Evolutionary conservation across 2,888 invertebrate genomes (phyloP).

Genomic region (Rambutsinella grinnellia): DNA sequence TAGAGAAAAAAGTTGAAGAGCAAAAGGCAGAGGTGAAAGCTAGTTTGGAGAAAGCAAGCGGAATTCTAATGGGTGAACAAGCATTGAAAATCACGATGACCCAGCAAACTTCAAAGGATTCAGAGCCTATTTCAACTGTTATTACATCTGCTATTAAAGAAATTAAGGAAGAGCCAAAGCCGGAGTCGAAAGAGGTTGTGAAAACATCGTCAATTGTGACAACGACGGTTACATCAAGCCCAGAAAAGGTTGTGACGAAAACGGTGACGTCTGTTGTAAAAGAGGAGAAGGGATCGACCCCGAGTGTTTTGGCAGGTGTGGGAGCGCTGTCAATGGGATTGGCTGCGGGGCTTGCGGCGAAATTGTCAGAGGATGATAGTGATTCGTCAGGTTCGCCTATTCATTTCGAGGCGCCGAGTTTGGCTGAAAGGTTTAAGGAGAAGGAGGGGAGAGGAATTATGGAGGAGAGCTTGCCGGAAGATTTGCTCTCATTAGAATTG

Average conservation of each 20-base stretch:
- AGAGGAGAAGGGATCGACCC: slow-evolving; percentile 1
- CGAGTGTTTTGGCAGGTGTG: slow-evolving; percentile 10
- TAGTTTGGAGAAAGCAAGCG: slow-evolving; percentile 24
- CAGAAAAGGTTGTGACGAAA: not conserved
- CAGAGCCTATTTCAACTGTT: not conserved
- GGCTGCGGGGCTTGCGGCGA: slow-evolving; percentile 36
- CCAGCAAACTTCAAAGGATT: slow-evolving; percentile 1
- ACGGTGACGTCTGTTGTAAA: not conserved
- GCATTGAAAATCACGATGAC: slow-evolving; percentile 11
- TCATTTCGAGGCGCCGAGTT: slow-evolving; percentile 10
- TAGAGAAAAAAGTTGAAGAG: slow-evolving; percentile 15
- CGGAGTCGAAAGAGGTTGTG: not conserved
- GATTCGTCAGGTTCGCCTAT: slow-evolving; percentile 13
- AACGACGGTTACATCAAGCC: not conserved
- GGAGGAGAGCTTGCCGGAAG: slow-evolving; percentile 59
- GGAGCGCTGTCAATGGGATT: slow-evolving; percentile 41
- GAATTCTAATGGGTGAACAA: slow-evolving; percentile 10
- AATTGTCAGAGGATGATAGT: slow-evolving; percentile 5
- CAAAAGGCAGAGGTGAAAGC: slow-evolving; percentile 36
- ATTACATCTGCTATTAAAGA: not conserved
- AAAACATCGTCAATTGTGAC: not conserved
- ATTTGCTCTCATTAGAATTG: slow-evolving; percentile 52
- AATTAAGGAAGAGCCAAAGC: not conserved
- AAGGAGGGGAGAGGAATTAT: slow-evolving; percentile 48
- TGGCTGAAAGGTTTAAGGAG: slow-evolving; percentile 42